Conservation (phyloP, 2,113 vertebrate species). For the Passer domesticus region DNA sequence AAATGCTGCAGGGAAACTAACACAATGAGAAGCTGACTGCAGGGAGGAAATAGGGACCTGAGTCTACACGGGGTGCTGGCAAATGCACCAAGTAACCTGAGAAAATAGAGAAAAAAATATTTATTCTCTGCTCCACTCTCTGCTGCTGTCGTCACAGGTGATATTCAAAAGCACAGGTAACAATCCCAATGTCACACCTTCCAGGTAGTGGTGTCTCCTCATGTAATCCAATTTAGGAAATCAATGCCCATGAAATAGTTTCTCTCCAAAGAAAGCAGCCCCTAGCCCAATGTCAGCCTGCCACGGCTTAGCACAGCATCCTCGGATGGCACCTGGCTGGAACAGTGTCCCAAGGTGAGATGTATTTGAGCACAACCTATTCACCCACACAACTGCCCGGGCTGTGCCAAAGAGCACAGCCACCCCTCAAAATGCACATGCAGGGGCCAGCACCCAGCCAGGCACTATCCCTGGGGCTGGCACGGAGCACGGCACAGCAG, state of each 20-base stretch:
- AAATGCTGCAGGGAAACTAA: background rate
- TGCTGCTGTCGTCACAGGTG: background rate
- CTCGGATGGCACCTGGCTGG: accelerated
- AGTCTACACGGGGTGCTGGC: background rate
- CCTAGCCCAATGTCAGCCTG: background rate
- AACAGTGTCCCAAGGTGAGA: background rate
- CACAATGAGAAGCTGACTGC: background rate
- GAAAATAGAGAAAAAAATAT: background rate
- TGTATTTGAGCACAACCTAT: accelerated
- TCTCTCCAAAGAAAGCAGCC: background rate
- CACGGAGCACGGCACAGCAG: accelerated
- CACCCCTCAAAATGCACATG: background rate
- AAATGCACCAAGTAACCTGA: background rate
- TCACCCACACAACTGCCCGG: background rate
- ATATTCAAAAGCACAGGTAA: background rate
- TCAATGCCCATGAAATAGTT: background rate
- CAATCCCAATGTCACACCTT: accelerated
- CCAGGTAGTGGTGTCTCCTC: background rate
- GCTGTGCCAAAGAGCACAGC: background rate
- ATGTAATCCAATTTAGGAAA: background rate
- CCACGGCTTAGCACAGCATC: background rate
- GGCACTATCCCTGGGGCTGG: background rate
- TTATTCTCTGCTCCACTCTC: background rate
- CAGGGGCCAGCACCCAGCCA: background rate
- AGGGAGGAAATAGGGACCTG: background rate